Conservation (phyloP, 1,140 invertebrate species). For the Micrasema minimum region DNA sequence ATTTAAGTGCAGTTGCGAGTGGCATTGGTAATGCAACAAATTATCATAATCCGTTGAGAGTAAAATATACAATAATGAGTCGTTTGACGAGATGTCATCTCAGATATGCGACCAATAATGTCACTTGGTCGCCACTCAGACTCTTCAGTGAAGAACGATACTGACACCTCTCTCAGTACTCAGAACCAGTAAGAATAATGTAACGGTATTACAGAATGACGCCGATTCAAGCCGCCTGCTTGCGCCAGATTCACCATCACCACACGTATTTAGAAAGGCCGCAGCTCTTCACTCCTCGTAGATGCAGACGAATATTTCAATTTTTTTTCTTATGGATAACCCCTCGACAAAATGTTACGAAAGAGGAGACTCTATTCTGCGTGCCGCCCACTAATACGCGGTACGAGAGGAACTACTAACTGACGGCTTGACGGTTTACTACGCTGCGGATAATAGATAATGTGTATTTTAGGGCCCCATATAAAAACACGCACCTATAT, state of each 20-base stretch:
- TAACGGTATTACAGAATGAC: background rate
- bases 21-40: too few relatives aligned
- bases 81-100: too few relatives aligned
- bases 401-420: background rate
- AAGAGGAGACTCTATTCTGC: slow-evolving; percentile 5
- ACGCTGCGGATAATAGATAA: background rate
- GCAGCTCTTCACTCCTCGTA: slow-evolving; percentile 4
- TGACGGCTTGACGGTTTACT: slow-evolving; percentile 2
- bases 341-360: slow-evolving; percentile 18
- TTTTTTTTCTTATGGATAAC: slow-evolving; percentile 11
- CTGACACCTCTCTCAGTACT: slow-evolving; percentile 9
- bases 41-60: too few relatives aligned
- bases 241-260: background rate
- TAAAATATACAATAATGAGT: too few relatives aligned
- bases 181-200: background rate
- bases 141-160: background rate
- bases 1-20: too few relatives aligned
- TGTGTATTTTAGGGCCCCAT: background rate
- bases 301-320: background rate
- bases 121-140: slow-evolving; percentile 1
- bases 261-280: slow-evolving; percentile 9
- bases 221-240: background rate
- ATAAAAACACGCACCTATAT: slow-evolving; percentile 1
- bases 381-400: background rate
- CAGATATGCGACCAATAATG: background rate